Evolutionary conservation across 2,113 vertebrate species (phyloP).

Genomic region (Centrocercus urophasianus): DNA sequence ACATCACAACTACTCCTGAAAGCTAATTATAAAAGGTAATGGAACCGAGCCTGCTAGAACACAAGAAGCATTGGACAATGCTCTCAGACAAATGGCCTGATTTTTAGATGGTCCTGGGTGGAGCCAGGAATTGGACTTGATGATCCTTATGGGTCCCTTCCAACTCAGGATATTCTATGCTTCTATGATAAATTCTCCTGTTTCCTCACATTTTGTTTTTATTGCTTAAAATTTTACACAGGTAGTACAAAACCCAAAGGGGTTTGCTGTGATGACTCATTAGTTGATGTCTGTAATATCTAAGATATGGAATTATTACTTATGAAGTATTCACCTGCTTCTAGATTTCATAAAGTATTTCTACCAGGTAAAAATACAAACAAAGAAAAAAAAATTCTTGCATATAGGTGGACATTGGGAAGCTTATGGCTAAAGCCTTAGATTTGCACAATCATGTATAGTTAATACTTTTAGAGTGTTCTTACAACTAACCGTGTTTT

Average conservation of each 20-base stretch:
- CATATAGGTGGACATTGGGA: neutral
- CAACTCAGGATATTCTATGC: too few species aligned
- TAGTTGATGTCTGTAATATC: neutral
- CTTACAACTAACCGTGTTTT: neutral
- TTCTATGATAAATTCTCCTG: neutral
- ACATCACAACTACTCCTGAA: neutral
- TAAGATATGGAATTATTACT: neutral
- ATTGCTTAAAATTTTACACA: neutral
- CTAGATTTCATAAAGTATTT: neutral
- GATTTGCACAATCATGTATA: neutral
- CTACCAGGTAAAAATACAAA: neutral
- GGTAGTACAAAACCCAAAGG: neutral
- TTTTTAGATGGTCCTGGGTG: too few species aligned
- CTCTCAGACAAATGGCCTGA: too few species aligned
- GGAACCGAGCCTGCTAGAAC: too few species aligned
- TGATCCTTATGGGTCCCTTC: too few species aligned
- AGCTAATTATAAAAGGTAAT: neutral
- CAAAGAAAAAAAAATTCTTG: neutral
- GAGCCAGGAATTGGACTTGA: too few species aligned
- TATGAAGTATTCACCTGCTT: neutral
- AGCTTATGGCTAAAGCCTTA: neutral
- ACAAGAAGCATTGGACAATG: too few species aligned
- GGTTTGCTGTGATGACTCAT: neutral
- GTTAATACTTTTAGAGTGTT: neutral
- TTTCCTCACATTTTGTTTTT: neutral